Evolutionary conservation across 2,113 vertebrate genomes (phyloP).

Genomic region (Grantiella picta): DNA sequence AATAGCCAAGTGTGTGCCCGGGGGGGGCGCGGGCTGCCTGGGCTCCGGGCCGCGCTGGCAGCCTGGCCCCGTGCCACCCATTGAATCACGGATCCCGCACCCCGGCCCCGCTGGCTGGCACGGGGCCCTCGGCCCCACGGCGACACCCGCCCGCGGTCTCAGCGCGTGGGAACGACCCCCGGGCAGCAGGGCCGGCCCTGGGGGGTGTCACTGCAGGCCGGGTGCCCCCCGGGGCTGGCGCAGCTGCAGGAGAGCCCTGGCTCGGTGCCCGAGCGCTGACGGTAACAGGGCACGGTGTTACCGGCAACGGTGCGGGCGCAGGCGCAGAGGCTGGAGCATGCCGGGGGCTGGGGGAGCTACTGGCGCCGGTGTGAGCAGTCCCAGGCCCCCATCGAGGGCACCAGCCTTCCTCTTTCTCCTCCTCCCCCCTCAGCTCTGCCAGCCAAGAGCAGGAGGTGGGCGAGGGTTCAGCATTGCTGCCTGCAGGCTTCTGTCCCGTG

Average conservation of each 20-base stretch:
- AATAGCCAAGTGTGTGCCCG: not conserved
- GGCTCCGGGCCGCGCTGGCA: not conserved
- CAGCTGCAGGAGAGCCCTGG: constrained; percentile 3
- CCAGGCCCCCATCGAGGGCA: not conserved
- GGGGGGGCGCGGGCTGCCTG: not conserved
- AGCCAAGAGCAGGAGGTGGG: not conserved
- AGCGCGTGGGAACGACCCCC: not conserved
- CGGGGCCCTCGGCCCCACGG: not conserved
- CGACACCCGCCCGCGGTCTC: not conserved
- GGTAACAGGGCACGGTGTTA: constrained; percentile 22
- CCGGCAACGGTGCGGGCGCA: not conserved
- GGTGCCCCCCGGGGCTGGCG: not conserved
- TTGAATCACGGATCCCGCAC: not conserved
- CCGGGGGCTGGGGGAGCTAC: not conserved
- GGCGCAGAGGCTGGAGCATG: not conserved
- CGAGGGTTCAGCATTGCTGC: not conserved
- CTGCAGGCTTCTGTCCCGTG: not conserved
- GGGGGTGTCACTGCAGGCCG: not conserved
- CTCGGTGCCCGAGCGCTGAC: not conserved
- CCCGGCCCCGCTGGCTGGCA: not conserved
- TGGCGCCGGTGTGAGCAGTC: not conserved
- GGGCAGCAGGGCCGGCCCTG: not conserved
- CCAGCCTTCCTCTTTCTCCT: not conserved
- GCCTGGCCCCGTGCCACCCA: constrained; percentile 31
- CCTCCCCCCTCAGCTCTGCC: not conserved